Evolutionary conservation across 2,888 invertebrate species (phyloP), one percentile per base, ranked within the genome.

Genomic region (Hofmannophila pseudospretella): DNA sequence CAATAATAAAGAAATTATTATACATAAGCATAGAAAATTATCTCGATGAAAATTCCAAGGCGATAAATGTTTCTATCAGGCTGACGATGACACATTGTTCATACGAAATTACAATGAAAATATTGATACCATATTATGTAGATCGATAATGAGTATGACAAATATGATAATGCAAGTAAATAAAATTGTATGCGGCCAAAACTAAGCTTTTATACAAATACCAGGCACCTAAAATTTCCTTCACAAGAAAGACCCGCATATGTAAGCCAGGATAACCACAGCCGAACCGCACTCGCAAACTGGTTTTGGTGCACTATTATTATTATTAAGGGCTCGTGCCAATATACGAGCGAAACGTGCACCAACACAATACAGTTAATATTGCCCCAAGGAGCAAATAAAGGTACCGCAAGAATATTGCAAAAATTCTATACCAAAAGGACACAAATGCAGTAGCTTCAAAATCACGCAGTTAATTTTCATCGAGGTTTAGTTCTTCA

Each of bases 251-350:
- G 71, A n/a, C 77, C 78, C 81, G 82, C 76, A 80, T 78, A 62
- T 57, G 58, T 71, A 70, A 68, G 68, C 64, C 80, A 71, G 82
- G 79, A 82, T 78, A 76, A 81, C 78, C 76, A 68, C 78, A 76
- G 63, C 67, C 77, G 61, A 72, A 78, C 79, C 75, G 61, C 77
- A 80, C 77, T 72, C 69, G 78, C 76, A 84, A 86, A 86, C 85
- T 67, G 84, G 85, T 85, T 86, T 76, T 50, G 63, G 78, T 81
- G 77, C 80, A 82, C 80, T 84, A 85, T 84, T 84, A 86, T 84
- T 84, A 86, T 85, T 86, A 85, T 82, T 84, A 78, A 74, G 73
- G 78, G 72, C 81, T 85, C 85, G 82, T 85, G 85, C 85, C 80
- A 78, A 82, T 80, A 70, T 61, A 75, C 73, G 58, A 67, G 60